These are phyloP conservation scores for Nineta flava DNA, from an alignment of 2,888 invertebrate genomes.

Conservation along the genomic window DNA sequence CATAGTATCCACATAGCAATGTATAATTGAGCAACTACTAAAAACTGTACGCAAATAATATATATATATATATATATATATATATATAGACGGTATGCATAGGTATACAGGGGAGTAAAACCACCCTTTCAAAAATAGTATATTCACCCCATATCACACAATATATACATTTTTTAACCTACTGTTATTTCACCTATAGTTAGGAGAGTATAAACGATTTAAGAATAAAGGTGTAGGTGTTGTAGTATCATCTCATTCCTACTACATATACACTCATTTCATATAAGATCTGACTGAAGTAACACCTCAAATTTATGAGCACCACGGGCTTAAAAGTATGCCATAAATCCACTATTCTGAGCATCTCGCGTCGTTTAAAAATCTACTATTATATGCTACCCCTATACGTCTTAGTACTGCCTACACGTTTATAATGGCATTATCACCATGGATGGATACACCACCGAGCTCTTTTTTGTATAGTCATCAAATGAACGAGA, in stretches of 20 bases:
- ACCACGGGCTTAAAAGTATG: slow-evolving; percentile 31
- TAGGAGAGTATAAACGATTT: too few species aligned
- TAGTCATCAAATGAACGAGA: background rate
- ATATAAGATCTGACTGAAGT: background rate
- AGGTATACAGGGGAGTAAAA: too few species aligned
- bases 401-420: background rate
- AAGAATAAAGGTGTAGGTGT: too few species aligned
- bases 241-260: too few species aligned
- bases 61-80: too few species aligned
- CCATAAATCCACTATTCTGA: slow-evolving; percentile 26
- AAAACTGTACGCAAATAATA: background rate
- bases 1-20: background rate
- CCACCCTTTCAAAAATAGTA: too few species aligned
- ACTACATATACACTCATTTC: too few species aligned
- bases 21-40: slow-evolving; percentile 6
- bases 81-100: too few species aligned
- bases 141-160: too few species aligned
- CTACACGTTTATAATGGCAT: slow-evolving; percentile 13
- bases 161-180: too few species aligned
- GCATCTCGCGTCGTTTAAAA: slow-evolving; percentile 24
- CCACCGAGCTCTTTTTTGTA: background rate
- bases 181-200: too few species aligned
- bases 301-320: slow-evolving; percentile 28
- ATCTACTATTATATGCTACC: slow-evolving; percentile 18
- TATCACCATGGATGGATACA: background rate